Evolutionary conservation across 2,113 vertebrate species (phyloP).

Genomic region (Corythoichthys haematopterus): DNA sequence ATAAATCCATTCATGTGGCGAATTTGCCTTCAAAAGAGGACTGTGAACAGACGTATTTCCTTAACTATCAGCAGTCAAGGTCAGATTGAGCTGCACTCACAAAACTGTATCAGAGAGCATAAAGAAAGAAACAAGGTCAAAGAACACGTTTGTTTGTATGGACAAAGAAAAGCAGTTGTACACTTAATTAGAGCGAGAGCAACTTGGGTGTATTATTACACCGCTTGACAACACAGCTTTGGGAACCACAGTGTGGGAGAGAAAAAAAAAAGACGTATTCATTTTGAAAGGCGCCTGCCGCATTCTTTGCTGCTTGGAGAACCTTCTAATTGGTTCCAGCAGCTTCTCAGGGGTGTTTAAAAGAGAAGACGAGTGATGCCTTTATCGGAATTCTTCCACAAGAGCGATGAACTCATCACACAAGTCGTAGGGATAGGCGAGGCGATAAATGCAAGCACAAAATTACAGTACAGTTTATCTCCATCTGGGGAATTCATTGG

Average conservation of each 20-base stretch:
- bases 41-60: background rate
- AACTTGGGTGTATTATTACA: constrained; percentile 2
- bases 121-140: constrained; percentile 7
- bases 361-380: constrained; percentile 31
- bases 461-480: background rate
- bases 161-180: constrained; percentile 10
- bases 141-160: constrained; percentile 16
- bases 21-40: background rate
- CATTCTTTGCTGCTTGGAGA: constrained; percentile 58
- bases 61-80: background rate
- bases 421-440: background rate
- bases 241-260: background rate
- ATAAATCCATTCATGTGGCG: background rate
- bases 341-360: constrained; percentile 46
- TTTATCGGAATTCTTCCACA: constrained; percentile 45
- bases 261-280: constrained; percentile 26
- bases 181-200: constrained; percentile 1
- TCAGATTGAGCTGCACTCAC: background rate
- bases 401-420: constrained; percentile 31
- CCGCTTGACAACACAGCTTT: constrained; percentile 1
- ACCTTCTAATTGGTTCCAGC: constrained; percentile 70
- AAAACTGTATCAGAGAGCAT: background rate
- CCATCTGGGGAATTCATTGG: too few relatives aligned
- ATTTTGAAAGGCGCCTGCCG: constrained; percentile 48
- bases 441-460: background rate